Base-by-base conservation (phyloP, 2,888 invertebrate species). In the Hemicrepidius hirtus region DNA sequence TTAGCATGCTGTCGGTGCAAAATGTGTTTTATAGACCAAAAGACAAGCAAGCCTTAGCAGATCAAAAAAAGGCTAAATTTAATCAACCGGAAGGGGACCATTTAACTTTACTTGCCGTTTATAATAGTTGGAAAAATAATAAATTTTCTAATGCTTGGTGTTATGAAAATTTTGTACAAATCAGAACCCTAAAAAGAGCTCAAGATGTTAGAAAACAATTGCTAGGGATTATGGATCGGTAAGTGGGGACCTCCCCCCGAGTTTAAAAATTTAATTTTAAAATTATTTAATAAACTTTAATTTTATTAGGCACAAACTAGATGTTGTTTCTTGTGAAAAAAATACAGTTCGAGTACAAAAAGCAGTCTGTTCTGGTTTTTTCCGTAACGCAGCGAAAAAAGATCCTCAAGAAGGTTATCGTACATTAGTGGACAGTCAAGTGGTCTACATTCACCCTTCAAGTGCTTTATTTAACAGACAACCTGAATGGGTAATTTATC, bases 101-200 rank as follows among this genome's bases (percentile, higher is more conserved):
- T 87, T 87, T 99, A 46, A 99, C 99, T 0, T 87, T 99, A 21
- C 87, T 99, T n/a, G 97, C 99, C 0, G 99, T 99, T 3, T 99
- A 98, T 85, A 99, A 99, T 85, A 97, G 98, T 60, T 99, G 99
- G 99, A 95, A 97, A 82, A 98, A 98, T 85, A 99, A 99, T 84
- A 98, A 99, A 87, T 99, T 99, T 86, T 97, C 97, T 0, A 97
- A 97, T 85, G 97, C 98, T 0, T 99, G 99, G 99, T 99, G 99
- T 86, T 99, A 98, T 83, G 99, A 99, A 85, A 99, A 99, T 88
- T 99, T 99, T 84, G 97, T 99, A 3, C 99, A 99, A 88, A 97
- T 98, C 35, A 88, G 99, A 20, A 99, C 98, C 0, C 87, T 99
- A 72, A 99, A 99, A 85, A 90, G 99, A 18, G 97, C 99, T 0